Conservation (phyloP, 2,797 vertebrate genomes). For the Syndactyla subalaris region DNA sequence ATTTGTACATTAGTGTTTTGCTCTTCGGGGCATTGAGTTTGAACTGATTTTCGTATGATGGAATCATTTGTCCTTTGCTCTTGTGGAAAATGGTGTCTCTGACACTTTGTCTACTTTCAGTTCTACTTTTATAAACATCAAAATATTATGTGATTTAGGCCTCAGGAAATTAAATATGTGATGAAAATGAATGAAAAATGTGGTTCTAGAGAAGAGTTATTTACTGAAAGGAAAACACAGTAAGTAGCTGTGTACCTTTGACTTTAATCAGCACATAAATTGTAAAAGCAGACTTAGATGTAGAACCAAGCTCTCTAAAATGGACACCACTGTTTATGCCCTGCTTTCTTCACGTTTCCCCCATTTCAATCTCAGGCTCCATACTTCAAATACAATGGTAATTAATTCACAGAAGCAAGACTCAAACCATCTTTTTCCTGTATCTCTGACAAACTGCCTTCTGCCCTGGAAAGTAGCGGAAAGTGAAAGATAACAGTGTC, state of each 20-base stretch:
- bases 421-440: not conserved
- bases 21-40: not conserved
- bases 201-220: not conserved
- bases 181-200: not conserved
- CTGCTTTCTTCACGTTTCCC: not conserved
- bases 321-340: not conserved
- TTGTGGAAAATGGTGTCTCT: not conserved
- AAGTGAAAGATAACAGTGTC: not conserved
- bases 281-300: not conserved
- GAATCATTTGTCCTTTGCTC: not conserved
- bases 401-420: not conserved
- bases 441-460: not conserved
- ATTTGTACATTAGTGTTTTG: not conserved
- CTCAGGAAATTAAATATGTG: not conserved
- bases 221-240: not conserved
- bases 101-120: not conserved
- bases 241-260: not conserved
- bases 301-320: not conserved
- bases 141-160: not conserved
- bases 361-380: not conserved
- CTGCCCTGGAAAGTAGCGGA: not conserved
- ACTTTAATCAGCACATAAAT: not conserved
- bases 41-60: not conserved
- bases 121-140: not conserved
- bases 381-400: not conserved